Base-by-base conservation (phyloP, 2,888 invertebrate species). In the Machimus atricapillus region DNA sequence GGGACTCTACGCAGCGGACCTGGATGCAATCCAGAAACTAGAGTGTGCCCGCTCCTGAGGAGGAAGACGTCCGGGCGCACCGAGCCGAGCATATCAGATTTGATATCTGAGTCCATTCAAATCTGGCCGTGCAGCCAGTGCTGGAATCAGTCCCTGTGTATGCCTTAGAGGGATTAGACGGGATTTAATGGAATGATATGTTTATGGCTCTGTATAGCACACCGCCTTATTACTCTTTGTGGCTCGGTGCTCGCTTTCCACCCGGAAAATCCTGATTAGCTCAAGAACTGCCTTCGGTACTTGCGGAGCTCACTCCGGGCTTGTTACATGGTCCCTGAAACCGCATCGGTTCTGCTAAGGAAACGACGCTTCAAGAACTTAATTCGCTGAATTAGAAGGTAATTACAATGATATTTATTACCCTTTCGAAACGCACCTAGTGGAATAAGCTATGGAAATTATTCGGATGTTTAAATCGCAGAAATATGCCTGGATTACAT, bases 131-230 rank as follows among this genome's bases (percentile, higher is more conserved):
- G 34, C 46, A 56, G 52, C 27, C 52, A 81, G 16, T 56, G 56
- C 16, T 23, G 31, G 16, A 52, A 52, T 81, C 56, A 31, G 81
- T 52, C 78, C 43, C 56, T 52, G 81, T 52, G 81, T 34, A 81
- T 85, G 85, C 85, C 85, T 85, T 85, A 74, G 31, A 87, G 82
- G 88, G 88, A 88, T 88, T 88, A 87, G 87, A 77, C 83, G 52
- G 88, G 87, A 88, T 88, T 88, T 86, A 88, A 78, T 78, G 86
- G 86, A 88, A 87, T 86, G 88, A 88, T 88, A 88, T 88, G 87
- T 88, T 88, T 88, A 88, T 88, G 82, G 87, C 46, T 85, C 81
- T 81, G 77, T 66, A 73, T 73, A 87, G 40, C 77, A 74, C 58
- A 86, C 88, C 86, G 85, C 86, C 79, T 85, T 86, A 77, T 78